Evolutionary conservation across 1,140 invertebrate species (phyloP), one percentile per base, ranked within the genome.

Genomic region (Laodelphax striatellus): DNA sequence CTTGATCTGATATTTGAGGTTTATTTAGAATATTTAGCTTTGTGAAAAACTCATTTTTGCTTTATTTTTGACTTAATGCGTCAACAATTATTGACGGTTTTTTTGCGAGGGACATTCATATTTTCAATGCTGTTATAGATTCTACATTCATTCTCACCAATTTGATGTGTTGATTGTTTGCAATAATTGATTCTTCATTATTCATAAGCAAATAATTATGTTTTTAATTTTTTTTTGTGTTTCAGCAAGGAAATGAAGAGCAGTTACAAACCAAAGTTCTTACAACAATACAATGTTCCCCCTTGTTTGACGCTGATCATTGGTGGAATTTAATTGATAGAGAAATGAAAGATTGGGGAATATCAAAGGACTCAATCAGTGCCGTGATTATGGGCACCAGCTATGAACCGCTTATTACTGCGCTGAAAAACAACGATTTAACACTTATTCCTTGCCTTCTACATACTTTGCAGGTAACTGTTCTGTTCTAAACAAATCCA

Each of bases 401-500:
- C 0, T 71, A 71, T 54, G 13, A 63, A 6, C 71, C 75, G 52
- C 63, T 79, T 41, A 31, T 73, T 0, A 19, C 55, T 31, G 75
- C 76, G 4, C 61, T 80, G 2, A 55, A 22, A 0, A 70, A 58
- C 28, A 70, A 71, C 56, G 70, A 70, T 22, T 68, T 78, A 8
- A 65, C 69, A 14, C 54, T 79, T 6, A 65, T 80, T 8, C 77
- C 77, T 3, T 79, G 78, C 62, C 66, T 80, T 31, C 64, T 78
- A 16, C 67, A 77, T 50, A 74, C 74, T 11, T 63, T 79, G 10
- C 76, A 79, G 66, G 69, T 69, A 58, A 55, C 52, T 28, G 24
- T 28, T 28, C 24, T 28, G 24, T 28, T 28, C 24, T 46, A 42
- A 46, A 10, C 31, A 9, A 38, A 38, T 38, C 10, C 34, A 38